phyloP scores from a whole-genome alignment of 2,113 vertebrate species.

The Myotis davidii region DNA sequence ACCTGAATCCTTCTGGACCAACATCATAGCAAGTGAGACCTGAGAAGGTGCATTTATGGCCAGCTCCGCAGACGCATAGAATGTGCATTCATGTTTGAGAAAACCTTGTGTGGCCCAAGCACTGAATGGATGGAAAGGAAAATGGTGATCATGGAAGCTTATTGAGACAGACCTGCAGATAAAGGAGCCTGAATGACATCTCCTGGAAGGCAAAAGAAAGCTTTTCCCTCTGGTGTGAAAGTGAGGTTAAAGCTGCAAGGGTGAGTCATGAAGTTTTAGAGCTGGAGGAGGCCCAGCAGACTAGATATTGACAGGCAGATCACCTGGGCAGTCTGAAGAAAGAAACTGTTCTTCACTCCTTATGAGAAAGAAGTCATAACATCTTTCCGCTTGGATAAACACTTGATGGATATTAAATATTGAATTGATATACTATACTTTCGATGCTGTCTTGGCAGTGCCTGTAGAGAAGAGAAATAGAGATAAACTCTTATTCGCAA shows the following conservation, averaged over 20 bases:
- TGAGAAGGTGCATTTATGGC: not conserved
- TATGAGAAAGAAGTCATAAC: not conserved
- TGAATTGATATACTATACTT: not conserved
- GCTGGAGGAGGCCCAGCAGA: not conserved
- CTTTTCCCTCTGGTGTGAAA: not conserved
- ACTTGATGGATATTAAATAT: not conserved
- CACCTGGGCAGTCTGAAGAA: not conserved
- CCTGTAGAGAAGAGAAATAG: not conserved
- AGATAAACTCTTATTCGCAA: not conserved
- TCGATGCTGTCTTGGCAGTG: not conserved
- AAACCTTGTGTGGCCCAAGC: not conserved
- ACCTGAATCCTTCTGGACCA: not conserved
- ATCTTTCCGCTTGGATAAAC: not conserved
- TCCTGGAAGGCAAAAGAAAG: not conserved
- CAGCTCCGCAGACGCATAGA: not conserved
- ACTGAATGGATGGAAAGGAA: not conserved
- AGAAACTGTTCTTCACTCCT: not conserved
- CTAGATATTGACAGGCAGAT: not conserved
- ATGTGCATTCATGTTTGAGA: not conserved
- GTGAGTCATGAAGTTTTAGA: not conserved
- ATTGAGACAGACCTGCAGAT: not conserved
- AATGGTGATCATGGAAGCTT: not conserved
- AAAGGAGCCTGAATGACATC: not conserved
- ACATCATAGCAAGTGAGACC: not conserved
- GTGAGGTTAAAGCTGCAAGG: not conserved